Evolutionary conservation across 2,888 invertebrate species (phyloP).

Genomic region (Plemyria rubiginata): DNA sequence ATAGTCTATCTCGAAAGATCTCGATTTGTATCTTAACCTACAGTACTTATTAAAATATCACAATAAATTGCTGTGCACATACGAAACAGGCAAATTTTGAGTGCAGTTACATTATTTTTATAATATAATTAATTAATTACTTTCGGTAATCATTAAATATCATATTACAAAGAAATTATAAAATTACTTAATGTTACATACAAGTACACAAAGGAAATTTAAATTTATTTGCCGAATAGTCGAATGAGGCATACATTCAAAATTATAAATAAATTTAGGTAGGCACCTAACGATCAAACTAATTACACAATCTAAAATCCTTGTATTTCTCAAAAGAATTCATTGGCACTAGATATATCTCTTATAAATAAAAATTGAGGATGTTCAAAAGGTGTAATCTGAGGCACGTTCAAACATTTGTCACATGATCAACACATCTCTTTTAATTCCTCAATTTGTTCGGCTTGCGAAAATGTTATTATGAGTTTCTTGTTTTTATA

Average conservation of each 20-base stretch:
- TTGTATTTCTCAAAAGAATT: neutral
- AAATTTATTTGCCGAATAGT: conserved; percentile 46
- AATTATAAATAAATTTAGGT: neutral
- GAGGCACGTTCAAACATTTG: neutral
- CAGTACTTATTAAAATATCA: conserved; percentile 84
- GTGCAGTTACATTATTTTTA: conserved; percentile 81
- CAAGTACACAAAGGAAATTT: conserved; percentile 24
- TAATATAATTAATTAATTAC: conserved; percentile 67
- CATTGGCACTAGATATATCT: conserved; percentile 24
- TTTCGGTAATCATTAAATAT: conserved; percentile 66
- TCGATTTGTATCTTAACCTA: conserved; percentile 80
- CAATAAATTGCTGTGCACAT: conserved; percentile 85
- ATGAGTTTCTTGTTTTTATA: too few species aligned
- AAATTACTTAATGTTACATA: conserved; percentile 34
- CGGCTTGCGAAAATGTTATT: neutral
- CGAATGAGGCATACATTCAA: conserved; percentile 8
- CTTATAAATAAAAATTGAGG: neutral
- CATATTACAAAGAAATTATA: conserved; percentile 38
- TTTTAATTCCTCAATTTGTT: neutral
- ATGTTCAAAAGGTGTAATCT: neutral
- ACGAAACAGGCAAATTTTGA: conserved; percentile 84
- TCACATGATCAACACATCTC: neutral
- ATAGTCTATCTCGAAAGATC: conserved; percentile 71
- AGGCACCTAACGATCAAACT: neutral
- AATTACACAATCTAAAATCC: neutral